phyloP scores from a whole-genome alignment of 2,113 vertebrate species.

The Epinephelus moara region DNA sequence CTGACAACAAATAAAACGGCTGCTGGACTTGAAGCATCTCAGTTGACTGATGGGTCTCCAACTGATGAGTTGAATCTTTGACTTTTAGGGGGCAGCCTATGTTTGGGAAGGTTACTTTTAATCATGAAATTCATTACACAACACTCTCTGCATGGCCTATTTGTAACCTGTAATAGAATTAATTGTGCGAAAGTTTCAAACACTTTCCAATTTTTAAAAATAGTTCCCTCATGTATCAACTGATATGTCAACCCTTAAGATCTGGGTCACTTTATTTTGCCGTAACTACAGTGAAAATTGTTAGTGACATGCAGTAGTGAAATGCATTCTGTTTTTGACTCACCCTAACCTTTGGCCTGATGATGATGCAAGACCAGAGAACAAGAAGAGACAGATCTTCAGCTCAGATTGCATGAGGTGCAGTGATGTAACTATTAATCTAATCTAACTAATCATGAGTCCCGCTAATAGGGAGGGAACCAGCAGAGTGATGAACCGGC shows the following conservation, averaged over 20 bases:
- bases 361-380: conserved; percentile 58
- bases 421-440: conserved; percentile 75
- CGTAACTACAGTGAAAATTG: neutral
- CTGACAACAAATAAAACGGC: too few species aligned
- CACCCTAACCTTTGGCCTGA: conserved; percentile 51
- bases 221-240: neutral
- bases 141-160: neutral
- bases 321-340: conserved; percentile 39
- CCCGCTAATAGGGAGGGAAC: conserved; percentile 66
- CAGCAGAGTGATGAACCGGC: conserved; percentile 55
- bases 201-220: neutral
- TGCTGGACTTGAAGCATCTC: too few species aligned
- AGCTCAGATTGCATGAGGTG: conserved; percentile 59
- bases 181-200: neutral
- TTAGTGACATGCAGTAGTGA: neutral
- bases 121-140: neutral
- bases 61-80: too few species aligned
- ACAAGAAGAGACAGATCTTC: conserved; percentile 54
- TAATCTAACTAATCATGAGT: conserved; percentile 72
- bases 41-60: too few species aligned
- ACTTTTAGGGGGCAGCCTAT: neutral
- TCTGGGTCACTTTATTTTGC: neutral
- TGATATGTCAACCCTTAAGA: neutral
- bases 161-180: neutral
- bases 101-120: neutral